Evolutionary conservation across 2,113 vertebrate species (phyloP), one percentile per base, ranked within the genome.

Genomic region (Entelurus aequoreus): DNA sequence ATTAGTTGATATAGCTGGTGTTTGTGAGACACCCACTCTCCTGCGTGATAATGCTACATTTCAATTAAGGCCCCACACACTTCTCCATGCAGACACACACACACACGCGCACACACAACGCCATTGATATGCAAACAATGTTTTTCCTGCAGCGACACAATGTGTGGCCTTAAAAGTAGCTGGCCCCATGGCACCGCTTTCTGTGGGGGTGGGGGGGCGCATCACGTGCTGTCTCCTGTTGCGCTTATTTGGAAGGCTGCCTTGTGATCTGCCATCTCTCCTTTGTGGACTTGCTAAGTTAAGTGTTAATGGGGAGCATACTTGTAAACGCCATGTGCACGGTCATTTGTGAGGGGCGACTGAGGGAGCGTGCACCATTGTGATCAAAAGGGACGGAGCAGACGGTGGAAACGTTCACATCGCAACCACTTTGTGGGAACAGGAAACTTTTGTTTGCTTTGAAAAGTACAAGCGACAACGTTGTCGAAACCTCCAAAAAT

Each of bases 111-210:
- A 64, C 44, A 57, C 55, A 69, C 64, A 71, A 69, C 65, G 42
- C 74, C 48, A 86, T 86, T 84, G 82, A 86, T 81, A 84, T 86
- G 80, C 81, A 84, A 86, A 85, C 80, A 80, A 83, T 85, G 86
- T 82, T 83, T 75, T 87, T 86, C 80, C 81, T 79, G 80, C 74
- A 67, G 72, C 69, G 79, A 66, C 83, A 87, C 84, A 88, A 87
- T 88, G 85, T 85, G 82, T 83, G 79, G 79, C 77, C 77, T 81
- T 74, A 84, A 77, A 80, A 75, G 74, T 74, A 60, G 76, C 78
- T 72, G 4, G 44, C 76, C 81, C 68, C 12, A 6, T 13, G 42
- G 71, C 68, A 54, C 75, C 73, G 67, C 72, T 72, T 67, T 80
- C 72, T 81, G 71, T 77, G 71, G 44, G 76, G 28, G 28, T 28